Conservation (phyloP, 1,140 invertebrate species). For the Scaptomyza pallida region DNA sequence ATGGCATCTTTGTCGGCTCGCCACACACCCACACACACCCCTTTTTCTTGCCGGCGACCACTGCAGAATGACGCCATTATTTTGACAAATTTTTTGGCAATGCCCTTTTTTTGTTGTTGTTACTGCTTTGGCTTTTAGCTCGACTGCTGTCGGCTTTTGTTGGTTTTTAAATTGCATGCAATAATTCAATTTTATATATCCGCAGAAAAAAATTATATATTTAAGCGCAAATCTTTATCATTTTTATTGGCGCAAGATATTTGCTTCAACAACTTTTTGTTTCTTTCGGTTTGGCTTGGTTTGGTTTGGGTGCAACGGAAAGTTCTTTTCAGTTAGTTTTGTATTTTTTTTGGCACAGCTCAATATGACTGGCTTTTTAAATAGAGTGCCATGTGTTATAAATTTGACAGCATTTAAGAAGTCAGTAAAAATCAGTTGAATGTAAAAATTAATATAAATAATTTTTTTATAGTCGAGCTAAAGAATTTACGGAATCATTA, state of each 20-base stretch:
- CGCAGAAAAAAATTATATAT: constrained; percentile 50
- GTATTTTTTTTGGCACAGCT: constrained; percentile 34
- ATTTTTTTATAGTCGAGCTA: too few relatives aligned
- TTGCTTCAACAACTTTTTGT: constrained; percentile 31
- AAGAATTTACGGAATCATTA: too few relatives aligned
- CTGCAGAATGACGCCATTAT: constrained; percentile 82
- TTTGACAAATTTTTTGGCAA: constrained; percentile 84
- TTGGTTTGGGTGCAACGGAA: not conserved
- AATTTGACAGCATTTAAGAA: not conserved
- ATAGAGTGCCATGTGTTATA: constrained; percentile 6
- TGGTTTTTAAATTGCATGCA: constrained; percentile 81
- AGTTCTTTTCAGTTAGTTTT: not conserved
- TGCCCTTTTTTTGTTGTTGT: constrained; percentile 40
- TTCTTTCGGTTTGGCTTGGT: too few relatives aligned
- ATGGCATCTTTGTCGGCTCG: constrained; percentile 66
- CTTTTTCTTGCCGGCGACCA: constrained; percentile 53
- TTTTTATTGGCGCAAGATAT: constrained; percentile 72
- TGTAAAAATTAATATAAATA: not conserved
- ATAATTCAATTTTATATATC: constrained; percentile 84
- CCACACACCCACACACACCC: constrained; percentile 36
- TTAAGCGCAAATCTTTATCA: constrained; percentile 62
- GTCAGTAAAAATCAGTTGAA: not conserved
- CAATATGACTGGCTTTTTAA: constrained; percentile 5
- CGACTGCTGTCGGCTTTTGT: constrained; percentile 77
- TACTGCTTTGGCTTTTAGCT: constrained; percentile 70